A percentile compares a stretch with the other conserved stretches of the same genome.
These are phyloP conservation scores for Heliornis fulica DNA, from an alignment of 2,113 vertebrate genomes.

Conservation along the genomic window DNA sequence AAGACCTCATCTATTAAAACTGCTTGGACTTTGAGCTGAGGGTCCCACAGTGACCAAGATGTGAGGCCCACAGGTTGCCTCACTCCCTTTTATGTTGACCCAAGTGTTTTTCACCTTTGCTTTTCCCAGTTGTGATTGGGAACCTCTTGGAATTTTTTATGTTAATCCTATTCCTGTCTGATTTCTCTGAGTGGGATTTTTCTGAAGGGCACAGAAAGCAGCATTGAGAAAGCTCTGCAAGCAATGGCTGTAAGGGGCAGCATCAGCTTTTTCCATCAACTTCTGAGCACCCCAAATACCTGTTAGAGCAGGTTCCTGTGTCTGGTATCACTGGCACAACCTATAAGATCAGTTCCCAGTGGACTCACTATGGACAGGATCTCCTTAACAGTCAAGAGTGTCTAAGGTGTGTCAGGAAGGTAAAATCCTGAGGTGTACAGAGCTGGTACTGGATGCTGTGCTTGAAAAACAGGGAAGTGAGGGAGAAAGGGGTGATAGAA, in stretches of 20 bases:
- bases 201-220: not conserved
- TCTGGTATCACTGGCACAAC: not conserved
- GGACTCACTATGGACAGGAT: not conserved
- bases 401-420: not conserved
- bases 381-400: not conserved
- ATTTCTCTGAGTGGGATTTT: not conserved
- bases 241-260: not conserved
- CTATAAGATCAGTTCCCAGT: not conserved
- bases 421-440: not conserved
- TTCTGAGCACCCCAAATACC: not conserved
- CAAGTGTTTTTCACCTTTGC: not conserved
- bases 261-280: not conserved
- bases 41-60: not conserved
- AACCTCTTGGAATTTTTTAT: not conserved
- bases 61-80: not conserved
- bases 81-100: not conserved
- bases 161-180: not conserved
- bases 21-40: not conserved
- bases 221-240: not conserved
- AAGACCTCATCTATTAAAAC: constrained; percentile 9
- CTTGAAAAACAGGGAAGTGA: not conserved
- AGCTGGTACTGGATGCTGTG: not conserved
- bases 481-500: not conserved
- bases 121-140: not conserved
- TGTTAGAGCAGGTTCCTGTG: not conserved